A percentile compares a stretch with the other conserved stretches of the same genome.
phyloP scores from a whole-genome alignment of 2,888 invertebrate species.

The Drosophila acutilabella region DNA sequence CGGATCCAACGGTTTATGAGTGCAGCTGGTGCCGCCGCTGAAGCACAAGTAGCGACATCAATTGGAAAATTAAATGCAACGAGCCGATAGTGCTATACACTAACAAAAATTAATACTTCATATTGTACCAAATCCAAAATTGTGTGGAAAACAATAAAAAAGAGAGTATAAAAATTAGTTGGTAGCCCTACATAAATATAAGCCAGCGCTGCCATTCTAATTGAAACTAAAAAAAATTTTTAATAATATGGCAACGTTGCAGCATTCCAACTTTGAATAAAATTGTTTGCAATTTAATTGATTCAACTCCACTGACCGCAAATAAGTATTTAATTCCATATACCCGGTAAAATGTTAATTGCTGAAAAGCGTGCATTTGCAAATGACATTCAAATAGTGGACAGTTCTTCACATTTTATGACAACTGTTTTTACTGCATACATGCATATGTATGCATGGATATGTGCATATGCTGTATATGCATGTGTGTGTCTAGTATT shows the following conservation, averaged over 20 bases:
- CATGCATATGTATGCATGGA: neutral
- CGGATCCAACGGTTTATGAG: slow-evolving; percentile 41
- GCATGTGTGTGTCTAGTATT: too few species aligned
- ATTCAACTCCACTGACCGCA: too few species aligned
- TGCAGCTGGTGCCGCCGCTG: slow-evolving; percentile 50
- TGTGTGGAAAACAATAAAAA: too few species aligned
- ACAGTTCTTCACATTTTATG: slow-evolving; percentile 9
- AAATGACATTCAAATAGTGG: slow-evolving; percentile 9
- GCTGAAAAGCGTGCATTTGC: slow-evolving; percentile 1
- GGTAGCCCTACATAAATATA: too few species aligned
- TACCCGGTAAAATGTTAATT: neutral
- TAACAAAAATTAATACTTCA: neutral
- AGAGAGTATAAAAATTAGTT: too few species aligned
- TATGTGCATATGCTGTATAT: too few species aligned
- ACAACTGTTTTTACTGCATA: slow-evolving; percentile 2
- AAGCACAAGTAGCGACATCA: slow-evolving; percentile 32
- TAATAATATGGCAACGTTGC: neutral
- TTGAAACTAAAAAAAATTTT: too few species aligned
- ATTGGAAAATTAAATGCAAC: neutral
- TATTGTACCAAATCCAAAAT: too few species aligned
- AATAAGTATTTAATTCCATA: too few species aligned
- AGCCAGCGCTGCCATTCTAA: too few species aligned
- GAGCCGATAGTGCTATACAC: slow-evolving; percentile 9
- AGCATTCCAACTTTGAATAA: neutral
- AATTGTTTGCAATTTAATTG: neutral